These are phyloP conservation scores for Acropora tenuis DNA, from an alignment of 64 coral and sea anemone species.

Conservation along the genomic window DNA sequence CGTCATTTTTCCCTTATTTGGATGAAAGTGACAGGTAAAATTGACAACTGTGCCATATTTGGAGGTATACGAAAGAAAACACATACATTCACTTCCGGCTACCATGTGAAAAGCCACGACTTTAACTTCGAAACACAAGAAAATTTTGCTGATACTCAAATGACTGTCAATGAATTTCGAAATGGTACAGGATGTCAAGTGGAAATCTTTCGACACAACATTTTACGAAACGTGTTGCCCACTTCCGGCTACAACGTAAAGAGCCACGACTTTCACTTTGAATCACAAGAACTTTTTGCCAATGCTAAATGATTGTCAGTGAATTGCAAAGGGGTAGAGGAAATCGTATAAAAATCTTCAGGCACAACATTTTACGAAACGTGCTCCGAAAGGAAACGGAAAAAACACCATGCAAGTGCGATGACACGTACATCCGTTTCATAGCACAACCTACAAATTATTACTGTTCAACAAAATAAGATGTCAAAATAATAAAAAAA, in stretches of 20 bases:
- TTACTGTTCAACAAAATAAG: too few species aligned
- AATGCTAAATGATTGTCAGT: too few species aligned
- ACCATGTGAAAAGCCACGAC: not conserved
- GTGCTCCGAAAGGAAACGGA: too few species aligned
- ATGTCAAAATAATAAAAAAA: too few species aligned
- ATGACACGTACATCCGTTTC: not conserved
- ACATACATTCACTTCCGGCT: constrained; percentile 67
- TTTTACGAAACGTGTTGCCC: not conserved
- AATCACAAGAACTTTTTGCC: too few species aligned
- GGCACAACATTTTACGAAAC: too few species aligned
- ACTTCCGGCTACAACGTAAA: not conserved
- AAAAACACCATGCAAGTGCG: too few species aligned
- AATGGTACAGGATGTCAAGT: not conserved
- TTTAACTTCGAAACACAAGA: not conserved
- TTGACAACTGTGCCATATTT: constrained; percentile 62
- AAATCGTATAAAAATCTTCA: too few species aligned
- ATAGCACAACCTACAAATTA: too few species aligned
- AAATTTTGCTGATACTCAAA: not conserved
- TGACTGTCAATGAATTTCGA: too few species aligned
- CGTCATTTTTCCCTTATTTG: constrained; percentile 87
- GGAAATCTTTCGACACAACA: not conserved
- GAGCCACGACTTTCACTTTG: too few species aligned
- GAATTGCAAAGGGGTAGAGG: too few species aligned
- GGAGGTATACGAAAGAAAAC: constrained; percentile 48
- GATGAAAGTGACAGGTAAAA: constrained; percentile 63